Base-by-base conservation (phyloP, 1,140 invertebrate species). In the Cardiocondyla obscurior region DNA sequence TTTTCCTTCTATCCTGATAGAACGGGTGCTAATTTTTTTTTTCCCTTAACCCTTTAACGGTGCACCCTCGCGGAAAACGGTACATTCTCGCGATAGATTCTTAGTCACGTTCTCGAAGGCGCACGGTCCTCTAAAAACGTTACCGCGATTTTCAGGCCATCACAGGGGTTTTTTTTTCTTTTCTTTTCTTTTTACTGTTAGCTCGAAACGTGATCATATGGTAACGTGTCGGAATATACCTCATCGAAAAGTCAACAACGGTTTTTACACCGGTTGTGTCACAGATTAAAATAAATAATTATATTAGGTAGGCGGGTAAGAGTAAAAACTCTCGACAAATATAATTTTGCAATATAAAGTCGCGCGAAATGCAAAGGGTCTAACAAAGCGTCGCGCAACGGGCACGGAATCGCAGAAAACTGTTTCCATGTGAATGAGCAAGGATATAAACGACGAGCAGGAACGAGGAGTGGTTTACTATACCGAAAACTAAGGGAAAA, bases 41-140 rank as follows among this genome's bases (percentile, higher is more conserved):
- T 60, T 39, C 36, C 28, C 39, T 60, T 16, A 39, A 42, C 10
- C 57, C 42, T 12, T 51, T 74, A 87, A 86, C 85, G 86, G 84
- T 39, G 60, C 36, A 33, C 44, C 49, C 58, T 73, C 36, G 36
- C 46, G 62, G 74, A 79, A 79, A 79, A 79, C 62, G 74, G 74
- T 77, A 77, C 74, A 53, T 65, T 70, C 77, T 36, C 72, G 81
- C 70, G 70, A 77, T 64, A 46, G 25, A 70, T 81, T 87, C 85
- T 51, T 44, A 67, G 74, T 87, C 85, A 86, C 86, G 86, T 87
- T 87, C 73, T 73, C 74, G 39, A n/a, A n/a, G n/a, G 39, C 65
- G 19, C 19, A 73, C 81, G 72, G 51, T 74, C 62, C 39, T 51
- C 22, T 30, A 30, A 39, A 53, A 51, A 77, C 44, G n/a, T 33